Evolutionary conservation across 2,113 vertebrate genomes (phyloP), one percentile per base, ranked within the genome.

Genomic region (Lota lota): DNA sequence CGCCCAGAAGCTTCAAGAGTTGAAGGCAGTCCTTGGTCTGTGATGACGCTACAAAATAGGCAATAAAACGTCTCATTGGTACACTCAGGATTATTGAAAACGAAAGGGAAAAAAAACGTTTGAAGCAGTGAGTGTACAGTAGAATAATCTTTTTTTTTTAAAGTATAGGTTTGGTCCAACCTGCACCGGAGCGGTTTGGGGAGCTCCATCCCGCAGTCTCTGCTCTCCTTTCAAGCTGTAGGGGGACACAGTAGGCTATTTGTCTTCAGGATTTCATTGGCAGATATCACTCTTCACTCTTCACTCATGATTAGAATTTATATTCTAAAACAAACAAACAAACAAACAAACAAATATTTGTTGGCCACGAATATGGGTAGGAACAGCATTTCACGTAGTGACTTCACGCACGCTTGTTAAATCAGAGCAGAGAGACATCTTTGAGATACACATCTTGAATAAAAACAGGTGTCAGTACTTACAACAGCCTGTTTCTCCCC

Each of bases 181-280:
- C 85, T 79, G 22, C 22, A 61, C 85, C 87, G 1, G 75, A 69
- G 11, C 1, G 10, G 15, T 76, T 78, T 11, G 65, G 20, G 1
- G 59, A 78, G 4, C 16, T 79, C 85, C 84, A 78, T 18, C 91
- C 90, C 21, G 75, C 74, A 12, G 24, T 70, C 63, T 85, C 74
- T 2, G 91, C 91, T 85, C 92, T 82, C 84, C 83, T 93, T 75
- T 88, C 56, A 67, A 93, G 88, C 92, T 93, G 76, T 7, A 75
- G 22, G 18, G 22, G 63, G 50, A 19, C 74, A 80, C 56, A 28
- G 58, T 8, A 12, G 40, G 12, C 40, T 14, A 11, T 47, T 47
- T 21, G 18, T 59, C 21, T 5, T 59, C 70, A 61, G 47, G n/a
- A 33, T 61, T 11, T 69, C 40, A 81, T 18, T 7, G n/a, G 14